phyloP scores from a whole-genome alignment of 1,140 invertebrate species.

The Drosophila arizonae region DNA sequence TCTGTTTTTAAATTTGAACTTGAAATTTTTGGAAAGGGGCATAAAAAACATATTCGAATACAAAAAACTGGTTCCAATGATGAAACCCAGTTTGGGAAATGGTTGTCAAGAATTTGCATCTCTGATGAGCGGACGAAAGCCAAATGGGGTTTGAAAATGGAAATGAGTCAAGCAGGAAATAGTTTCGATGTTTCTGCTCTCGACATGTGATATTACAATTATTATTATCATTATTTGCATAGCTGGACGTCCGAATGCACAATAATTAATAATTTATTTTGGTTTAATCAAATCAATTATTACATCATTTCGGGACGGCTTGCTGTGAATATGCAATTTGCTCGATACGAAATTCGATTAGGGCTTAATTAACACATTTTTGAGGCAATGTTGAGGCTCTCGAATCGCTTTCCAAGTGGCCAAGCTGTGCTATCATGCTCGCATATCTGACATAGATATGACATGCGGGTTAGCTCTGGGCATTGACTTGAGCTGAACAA shows the following conservation, averaged over 20 bases:
- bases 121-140: constrained; percentile 49
- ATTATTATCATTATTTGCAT: background rate
- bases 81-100: constrained; percentile 34
- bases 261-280: constrained; percentile 12
- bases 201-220: background rate
- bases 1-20: constrained; percentile 60
- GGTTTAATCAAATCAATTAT: constrained; percentile 25
- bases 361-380: constrained; percentile 29
- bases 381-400: background rate
- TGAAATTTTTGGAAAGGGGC: constrained; percentile 47
- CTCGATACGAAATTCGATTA: constrained; percentile 12
- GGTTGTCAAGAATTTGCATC: constrained; percentile 64
- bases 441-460: background rate
- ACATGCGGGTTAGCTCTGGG: background rate
- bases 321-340: constrained; percentile 34
- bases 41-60: background rate
- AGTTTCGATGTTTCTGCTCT: background rate
- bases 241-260: background rate
- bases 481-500: background rate
- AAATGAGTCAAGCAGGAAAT: constrained; percentile 13
- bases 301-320: constrained; percentile 27
- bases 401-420: constrained; percentile 16
- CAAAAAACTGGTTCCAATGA: constrained; percentile 45
- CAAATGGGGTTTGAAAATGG: background rate
- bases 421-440: no score